Evolutionary conservation across 2,797 vertebrate species (phyloP), one percentile per base, ranked within the genome.

Genomic region (Phoebastria nigripes): DNA sequence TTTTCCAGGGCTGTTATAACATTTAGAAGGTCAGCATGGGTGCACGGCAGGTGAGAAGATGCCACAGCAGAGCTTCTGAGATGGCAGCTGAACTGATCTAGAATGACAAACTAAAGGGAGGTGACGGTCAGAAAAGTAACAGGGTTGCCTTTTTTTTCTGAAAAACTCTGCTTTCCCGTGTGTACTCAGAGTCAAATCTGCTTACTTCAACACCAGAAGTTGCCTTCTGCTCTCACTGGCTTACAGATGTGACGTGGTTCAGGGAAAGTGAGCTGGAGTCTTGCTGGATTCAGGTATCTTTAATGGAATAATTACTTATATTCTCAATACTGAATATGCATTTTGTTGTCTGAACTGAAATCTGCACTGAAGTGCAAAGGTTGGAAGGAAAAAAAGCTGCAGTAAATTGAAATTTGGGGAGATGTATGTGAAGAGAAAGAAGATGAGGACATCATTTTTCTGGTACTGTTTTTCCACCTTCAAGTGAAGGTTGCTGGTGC

Each of bases 161-260:
- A 29, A 56, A 59, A 91, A 26, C 28, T 41, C 55, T 9, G 65
- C 9, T 78, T 55, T 61, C 47, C 52, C 4, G 0, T 14, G 18
- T 39, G 35, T 19, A 47, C 37, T 54, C 35, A 4, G n/a, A 58
- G 59, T 54, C 69, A 62, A 33, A 51, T 24, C 82, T 42, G 28
- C 54, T 49, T 41, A 28, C 5, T 52, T 46, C 54, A 67, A 47
- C 15, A 8, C 39, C 42, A 87, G 63, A 61, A 84, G 37, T 39
- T 0, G 3, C 44, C 41, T 67, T 49, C 72, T n/a, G 55, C 74
- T 58, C 74, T 58, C 17, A 4, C 28, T 11, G 25, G 17, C n/a
- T 46, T 55, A 33, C 1, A 51, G 65, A 46, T 6, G 55, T 0
- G 1, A 81, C 0, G 2, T 28, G 15, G 62, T 42, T 72, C 2